A percentile compares a stretch with the other conserved stretches of the same genome.
These are phyloP conservation scores for Agrypnia vestita DNA, from an alignment of 1,140 invertebrate species.

Conservation along the genomic window DNA sequence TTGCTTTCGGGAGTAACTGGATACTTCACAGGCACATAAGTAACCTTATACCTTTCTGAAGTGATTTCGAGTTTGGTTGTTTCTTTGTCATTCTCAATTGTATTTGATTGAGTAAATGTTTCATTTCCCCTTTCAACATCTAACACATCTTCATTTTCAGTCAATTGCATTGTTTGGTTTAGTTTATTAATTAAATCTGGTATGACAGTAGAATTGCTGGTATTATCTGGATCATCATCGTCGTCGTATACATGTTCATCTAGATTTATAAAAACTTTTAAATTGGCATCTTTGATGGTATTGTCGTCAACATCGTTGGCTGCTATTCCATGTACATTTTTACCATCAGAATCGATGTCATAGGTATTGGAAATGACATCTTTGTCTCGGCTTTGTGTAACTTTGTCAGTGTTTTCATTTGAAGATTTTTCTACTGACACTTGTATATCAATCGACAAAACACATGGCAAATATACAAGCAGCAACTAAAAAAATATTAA, in stretches of 20 bases:
- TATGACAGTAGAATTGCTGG: not conserved
- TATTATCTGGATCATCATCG: not conserved
- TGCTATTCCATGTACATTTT: not conserved
- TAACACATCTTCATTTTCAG: not conserved
- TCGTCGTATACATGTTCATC: not conserved
- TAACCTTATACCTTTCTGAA: not conserved
- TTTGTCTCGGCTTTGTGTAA: not conserved
- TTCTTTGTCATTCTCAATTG: not conserved
- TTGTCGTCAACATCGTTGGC: not conserved
- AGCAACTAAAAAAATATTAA: no score
- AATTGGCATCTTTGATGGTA: not conserved
- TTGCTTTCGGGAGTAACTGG: slow-evolving; percentile 31
- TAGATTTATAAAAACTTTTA: slow-evolving; percentile 9
- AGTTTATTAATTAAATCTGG: not conserved
- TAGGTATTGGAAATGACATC: slow-evolving; percentile 1
- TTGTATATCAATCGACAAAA: no score
- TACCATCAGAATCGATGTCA: not conserved
- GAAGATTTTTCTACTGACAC: no score
- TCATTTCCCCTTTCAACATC: not conserved
- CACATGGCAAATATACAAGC: no score
- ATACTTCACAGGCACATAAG: slow-evolving; percentile 20
- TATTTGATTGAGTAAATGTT: not conserved
- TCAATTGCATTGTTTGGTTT: not conserved
- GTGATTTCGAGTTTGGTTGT: not conserved
- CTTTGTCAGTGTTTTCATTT: no score